phyloP scores from a whole-genome alignment of 2,888 invertebrate genomes.

The Hybos culiciformis region DNA sequence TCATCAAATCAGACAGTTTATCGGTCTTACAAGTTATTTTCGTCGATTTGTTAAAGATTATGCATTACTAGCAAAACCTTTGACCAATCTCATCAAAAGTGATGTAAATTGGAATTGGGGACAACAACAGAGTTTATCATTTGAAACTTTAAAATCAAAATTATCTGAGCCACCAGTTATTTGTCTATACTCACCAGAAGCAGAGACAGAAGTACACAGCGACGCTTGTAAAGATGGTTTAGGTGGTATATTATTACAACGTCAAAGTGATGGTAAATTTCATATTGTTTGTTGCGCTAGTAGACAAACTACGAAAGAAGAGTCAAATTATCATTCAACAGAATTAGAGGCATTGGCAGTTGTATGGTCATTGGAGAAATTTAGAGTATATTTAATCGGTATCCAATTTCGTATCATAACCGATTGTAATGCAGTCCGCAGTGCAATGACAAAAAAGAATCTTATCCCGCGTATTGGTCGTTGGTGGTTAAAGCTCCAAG shows the following conservation, averaged over 20 bases:
- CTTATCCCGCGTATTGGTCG: conserved; percentile 17
- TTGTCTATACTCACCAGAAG: conserved; percentile 6
- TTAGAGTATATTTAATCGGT: conserved; percentile 16
- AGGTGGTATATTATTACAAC: conserved; percentile 8
- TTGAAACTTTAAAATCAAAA: conserved; percentile 3
- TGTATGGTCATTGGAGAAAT: conserved; percentile 9
- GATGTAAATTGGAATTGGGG: neutral
- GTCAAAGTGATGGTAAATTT: conserved; percentile 6
- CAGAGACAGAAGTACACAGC: conserved; percentile 10
- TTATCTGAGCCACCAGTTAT: conserved; percentile 2
- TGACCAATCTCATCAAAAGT: conserved; percentile 11
- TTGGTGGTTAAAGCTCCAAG: too few species aligned
- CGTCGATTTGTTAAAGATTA: conserved; percentile 24
- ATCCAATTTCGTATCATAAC: conserved; percentile 7
- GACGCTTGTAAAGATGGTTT: conserved; percentile 11
- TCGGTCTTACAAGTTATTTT: conserved; percentile 26
- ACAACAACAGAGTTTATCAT: neutral
- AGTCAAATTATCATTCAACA: conserved; percentile 10
- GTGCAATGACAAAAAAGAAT: conserved; percentile 17
- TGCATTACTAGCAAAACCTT: conserved; percentile 21
- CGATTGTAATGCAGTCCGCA: conserved; percentile 9
- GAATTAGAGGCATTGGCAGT: conserved; percentile 10
- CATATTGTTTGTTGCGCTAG: conserved; percentile 5
- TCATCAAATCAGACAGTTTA: conserved; percentile 22
- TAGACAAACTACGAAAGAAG: conserved; percentile 11